Base-by-base conservation (phyloP, 2,888 invertebrate species). In the Stenolophus ochropezus region DNA sequence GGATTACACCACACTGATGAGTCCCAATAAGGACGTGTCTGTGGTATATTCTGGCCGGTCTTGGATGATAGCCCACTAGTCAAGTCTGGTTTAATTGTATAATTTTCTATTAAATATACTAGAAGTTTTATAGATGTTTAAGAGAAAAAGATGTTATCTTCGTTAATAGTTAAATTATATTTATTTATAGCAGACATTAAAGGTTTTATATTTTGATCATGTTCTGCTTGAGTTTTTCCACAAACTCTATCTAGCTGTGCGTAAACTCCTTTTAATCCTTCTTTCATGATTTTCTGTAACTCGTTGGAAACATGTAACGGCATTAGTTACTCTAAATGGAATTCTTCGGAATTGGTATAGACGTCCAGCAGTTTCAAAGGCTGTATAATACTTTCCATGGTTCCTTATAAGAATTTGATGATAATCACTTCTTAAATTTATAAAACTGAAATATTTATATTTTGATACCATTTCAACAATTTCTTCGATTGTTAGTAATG, bases 281-380 rank as follows among this genome's bases (percentile, higher is more conserved):
- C 81, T 27, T 23, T 47, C 23, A 5, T 0, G 6, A 77, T 73
- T 16, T 81, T 81, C 5, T n/a, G n/a, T 20, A 16, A 21, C 3
- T 23, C n/a, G n/a, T 58, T 84, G 83, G 53, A 82, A 84, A 47
- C 71, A 56, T 1, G 79, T 11, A 0, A 83, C 83, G 6, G 83
- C 83, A 56, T 84, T 84, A 4, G 78, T 84, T 4, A 84, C 83
- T 1, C 84, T 82, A 79, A 83, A 83, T 14, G 83, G 81, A 1
- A 83, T 58, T 42, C 78, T 69, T n/a, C 27, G 47, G 78, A 82
- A 83, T 65, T 84, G 83, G 77, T 80, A 82, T 6, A 82, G 80
- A 11, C 75, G 16, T n/a, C n/a, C n/a, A n/a, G n/a, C n/a, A n/a
- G n/a, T n/a, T n/a, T n/a, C n/a, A n/a, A n/a, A n/a, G n/a, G 78